These are phyloP conservation scores for Folsomia candida DNA, from an alignment of 2,888 invertebrate species.

Conservation along the genomic window DNA sequence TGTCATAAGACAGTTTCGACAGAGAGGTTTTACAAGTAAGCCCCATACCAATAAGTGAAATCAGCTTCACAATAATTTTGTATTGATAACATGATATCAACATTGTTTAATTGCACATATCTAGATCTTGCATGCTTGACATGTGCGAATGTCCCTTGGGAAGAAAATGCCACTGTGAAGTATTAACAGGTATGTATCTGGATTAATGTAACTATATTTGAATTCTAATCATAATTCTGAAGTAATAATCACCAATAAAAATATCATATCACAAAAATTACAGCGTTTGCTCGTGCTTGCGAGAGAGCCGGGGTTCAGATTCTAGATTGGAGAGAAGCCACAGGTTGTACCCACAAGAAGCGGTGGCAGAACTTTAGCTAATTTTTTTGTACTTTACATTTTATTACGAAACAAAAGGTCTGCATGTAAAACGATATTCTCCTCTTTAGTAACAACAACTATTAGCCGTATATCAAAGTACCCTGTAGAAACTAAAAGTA, in stretches of 20 bases:
- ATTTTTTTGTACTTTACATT: neutral
- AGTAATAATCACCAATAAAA: too few relatives aligned
- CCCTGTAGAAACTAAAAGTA: neutral
- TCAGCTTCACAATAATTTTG: neutral
- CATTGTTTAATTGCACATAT: conserved; percentile 32
- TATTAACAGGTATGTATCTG: too few relatives aligned
- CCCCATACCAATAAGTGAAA: too few relatives aligned
- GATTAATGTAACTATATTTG: too few relatives aligned
- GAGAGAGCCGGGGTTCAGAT: conserved; percentile 68
- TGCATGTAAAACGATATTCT: neutral
- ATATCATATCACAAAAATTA: too few relatives aligned
- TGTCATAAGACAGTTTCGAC: conserved; percentile 79
- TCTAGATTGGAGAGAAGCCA: conserved; percentile 70
- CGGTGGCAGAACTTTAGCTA: conserved; percentile 36
- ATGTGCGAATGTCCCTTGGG: conserved; percentile 81
- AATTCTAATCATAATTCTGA: too few relatives aligned
- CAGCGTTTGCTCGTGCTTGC: conserved; percentile 86
- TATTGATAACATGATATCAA: neutral
- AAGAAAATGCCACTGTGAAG: conserved; percentile 79
- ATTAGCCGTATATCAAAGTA: neutral
- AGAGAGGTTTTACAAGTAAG: conserved; percentile 72
- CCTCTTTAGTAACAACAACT: too few relatives aligned
- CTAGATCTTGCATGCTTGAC: conserved; percentile 75
- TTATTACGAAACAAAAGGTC: neutral
- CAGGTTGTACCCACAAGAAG: conserved; percentile 60